phyloP scores from a whole-genome alignment of 2,113 vertebrate species.

The Phalacrocorax carbo region DNA sequence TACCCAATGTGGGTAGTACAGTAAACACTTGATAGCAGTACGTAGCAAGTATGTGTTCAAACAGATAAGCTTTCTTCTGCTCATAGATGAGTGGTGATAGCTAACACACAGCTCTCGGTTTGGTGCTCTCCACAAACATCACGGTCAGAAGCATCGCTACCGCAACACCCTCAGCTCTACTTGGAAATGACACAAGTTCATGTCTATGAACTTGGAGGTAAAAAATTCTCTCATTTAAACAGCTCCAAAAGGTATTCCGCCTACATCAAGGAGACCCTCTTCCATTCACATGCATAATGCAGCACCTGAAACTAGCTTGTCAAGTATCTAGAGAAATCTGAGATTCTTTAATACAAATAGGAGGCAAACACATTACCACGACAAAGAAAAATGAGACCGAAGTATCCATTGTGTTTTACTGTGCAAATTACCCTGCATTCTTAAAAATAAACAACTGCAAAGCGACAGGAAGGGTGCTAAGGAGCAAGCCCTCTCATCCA shows the following conservation, averaged over 20 bases:
- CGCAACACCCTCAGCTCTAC: neutral
- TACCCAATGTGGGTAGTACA: neutral
- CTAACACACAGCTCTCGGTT: neutral
- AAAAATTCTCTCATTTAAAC: neutral
- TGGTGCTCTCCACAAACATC: neutral
- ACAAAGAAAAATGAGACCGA: neutral
- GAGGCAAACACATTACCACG: neutral
- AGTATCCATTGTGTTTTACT: neutral
- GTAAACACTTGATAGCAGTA: neutral
- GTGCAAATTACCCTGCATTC: neutral
- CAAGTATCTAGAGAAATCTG: neutral
- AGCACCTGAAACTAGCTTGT: neutral
- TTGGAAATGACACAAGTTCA: neutral
- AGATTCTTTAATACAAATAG: neutral
- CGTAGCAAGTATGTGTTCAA: neutral
- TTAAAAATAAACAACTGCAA: neutral
- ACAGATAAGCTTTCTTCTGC: neutral
- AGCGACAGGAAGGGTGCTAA: neutral
- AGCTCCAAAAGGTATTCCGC: neutral
- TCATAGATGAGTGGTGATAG: neutral
- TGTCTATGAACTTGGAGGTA: neutral
- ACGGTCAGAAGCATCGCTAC: rapidly evolving
- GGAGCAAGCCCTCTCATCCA: neutral
- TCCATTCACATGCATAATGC: neutral
- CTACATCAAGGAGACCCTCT: neutral